Evolutionary conservation across 2,113 vertebrate genomes (phyloP).

Genomic region (Garra rufa): DNA sequence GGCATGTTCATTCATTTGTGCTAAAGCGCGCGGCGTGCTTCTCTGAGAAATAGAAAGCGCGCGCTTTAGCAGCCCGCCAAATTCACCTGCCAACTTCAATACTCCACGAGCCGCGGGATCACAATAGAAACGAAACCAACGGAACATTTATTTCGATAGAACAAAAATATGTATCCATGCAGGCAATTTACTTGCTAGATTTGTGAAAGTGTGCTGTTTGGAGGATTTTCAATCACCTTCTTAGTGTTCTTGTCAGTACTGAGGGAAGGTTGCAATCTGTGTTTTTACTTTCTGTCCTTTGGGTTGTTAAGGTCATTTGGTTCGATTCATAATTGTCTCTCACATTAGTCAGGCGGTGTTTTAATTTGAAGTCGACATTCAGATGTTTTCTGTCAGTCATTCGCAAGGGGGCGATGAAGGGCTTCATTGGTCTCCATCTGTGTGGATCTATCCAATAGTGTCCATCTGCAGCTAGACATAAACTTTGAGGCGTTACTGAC

Average conservation of each 20-base stretch:
- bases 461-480: not conserved
- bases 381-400: constrained; percentile 60
- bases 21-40: constrained; percentile 64
- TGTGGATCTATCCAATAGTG: not conserved
- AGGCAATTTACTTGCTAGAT: not conserved
- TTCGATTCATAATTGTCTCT: not conserved
- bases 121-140: constrained; percentile 34
- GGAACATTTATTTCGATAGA: not conserved
- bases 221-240: not conserved
- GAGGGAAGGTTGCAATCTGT: not conserved
- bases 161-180: constrained; percentile 23
- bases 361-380: not conserved
- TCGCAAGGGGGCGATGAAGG: constrained; percentile 77
- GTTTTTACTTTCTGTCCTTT: not conserved
- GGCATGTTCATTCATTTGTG: constrained; percentile 77
- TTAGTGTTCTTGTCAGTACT: not conserved
- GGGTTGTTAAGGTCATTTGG: not conserved
- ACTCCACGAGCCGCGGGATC: constrained; percentile 56
- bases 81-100: constrained; percentile 80
- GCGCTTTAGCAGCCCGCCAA: constrained; percentile 73
- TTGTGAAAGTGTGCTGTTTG: not conserved
- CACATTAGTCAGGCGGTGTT: not conserved
- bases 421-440: constrained; percentile 55
- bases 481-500: not conserved
- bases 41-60: constrained; percentile 72